Evolutionary conservation across 2,888 invertebrate species (phyloP), one percentile per base, ranked within the genome.

Genomic region (Tetheella fluctuosa): DNA sequence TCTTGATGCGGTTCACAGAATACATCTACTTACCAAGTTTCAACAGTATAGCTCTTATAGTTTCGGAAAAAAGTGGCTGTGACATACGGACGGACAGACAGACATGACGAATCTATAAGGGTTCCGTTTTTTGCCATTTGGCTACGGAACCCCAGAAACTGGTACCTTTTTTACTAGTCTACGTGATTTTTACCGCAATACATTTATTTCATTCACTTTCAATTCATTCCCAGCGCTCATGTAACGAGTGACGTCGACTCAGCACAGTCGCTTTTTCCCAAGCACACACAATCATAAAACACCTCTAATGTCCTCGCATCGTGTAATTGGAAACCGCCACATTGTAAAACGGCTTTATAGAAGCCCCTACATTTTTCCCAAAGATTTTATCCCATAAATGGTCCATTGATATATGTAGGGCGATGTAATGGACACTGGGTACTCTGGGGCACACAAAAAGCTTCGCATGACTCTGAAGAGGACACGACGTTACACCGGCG

Each of bases 351-450:
- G n/a, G 48, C 20, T 48, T 20, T 48, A 48, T 48, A n/a, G 20
- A n/a, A 20, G 17, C 20, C 25, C 17, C 13, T 34, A 34, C 34
- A 34, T 34, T 34, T 34, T 34, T 34, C 34, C 54, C 34, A 53
- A 30, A 34, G 34, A 55, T 55, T 54, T 53, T 39, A 23, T 23
- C 23, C 53, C 34, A 58, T 30, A 59, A 57, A 52, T 54, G 57
- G 59, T 59, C 63, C 61, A 64, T 68, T 68, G 64, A 63, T 54
- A 62, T 57, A 64, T 61, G 64, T 64, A 62, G 65, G 64, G 58
- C 64, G 62, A 10, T 34, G 64, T 64, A 64, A 66, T 60, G 64
- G 67, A 67, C 66, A 62, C 62, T 52, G 56, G 23, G 60, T 53
- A 48, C 48, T 54, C 34, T 23, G 39, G 39, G 54, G 48, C 25